Evolutionary conservation across 2,797 vertebrate genomes (phyloP).

Genomic region (Cossypha niveicapilla): DNA sequence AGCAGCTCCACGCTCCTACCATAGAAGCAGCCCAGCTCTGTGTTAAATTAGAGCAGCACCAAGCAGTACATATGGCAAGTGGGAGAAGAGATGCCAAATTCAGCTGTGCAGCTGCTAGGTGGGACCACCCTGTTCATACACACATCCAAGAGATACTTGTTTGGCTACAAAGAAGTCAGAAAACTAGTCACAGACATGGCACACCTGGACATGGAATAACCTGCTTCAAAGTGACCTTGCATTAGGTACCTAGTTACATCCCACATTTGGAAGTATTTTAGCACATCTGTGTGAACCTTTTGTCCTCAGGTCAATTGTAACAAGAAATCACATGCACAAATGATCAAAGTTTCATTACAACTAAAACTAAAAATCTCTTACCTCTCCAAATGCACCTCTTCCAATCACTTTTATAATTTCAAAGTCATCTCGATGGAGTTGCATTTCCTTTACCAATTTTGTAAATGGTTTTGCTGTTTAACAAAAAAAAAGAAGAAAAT

Average conservation of each 20-base stretch:
- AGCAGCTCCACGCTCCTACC: neutral
- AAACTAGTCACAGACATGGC: neutral
- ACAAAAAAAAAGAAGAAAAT: neutral
- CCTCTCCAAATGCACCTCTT: conserved; percentile 93
- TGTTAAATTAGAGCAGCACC: conserved; percentile 9
- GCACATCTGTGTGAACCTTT: neutral
- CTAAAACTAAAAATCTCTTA: conserved; percentile 65
- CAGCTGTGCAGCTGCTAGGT: conserved; percentile 34
- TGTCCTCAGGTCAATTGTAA: neutral
- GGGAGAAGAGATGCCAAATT: conserved; percentile 22
- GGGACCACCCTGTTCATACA: neutral
- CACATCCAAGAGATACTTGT: neutral
- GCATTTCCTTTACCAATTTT: conserved; percentile 86
- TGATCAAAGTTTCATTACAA: rapidly evolving
- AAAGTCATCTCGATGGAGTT: conserved; percentile 90
- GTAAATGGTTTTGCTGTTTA: conserved; percentile 86
- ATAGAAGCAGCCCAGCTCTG: neutral
- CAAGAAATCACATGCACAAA: neutral
- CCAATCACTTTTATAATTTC: conserved; percentile 96
- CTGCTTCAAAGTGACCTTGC: neutral
- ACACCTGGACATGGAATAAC: neutral
- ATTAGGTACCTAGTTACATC: neutral
- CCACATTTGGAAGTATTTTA: neutral
- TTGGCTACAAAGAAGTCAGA: neutral
- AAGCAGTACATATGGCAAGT: conserved; percentile 23